Conservation (phyloP, 1,140 invertebrate species). For the Neotoxoptera formosana region DNA sequence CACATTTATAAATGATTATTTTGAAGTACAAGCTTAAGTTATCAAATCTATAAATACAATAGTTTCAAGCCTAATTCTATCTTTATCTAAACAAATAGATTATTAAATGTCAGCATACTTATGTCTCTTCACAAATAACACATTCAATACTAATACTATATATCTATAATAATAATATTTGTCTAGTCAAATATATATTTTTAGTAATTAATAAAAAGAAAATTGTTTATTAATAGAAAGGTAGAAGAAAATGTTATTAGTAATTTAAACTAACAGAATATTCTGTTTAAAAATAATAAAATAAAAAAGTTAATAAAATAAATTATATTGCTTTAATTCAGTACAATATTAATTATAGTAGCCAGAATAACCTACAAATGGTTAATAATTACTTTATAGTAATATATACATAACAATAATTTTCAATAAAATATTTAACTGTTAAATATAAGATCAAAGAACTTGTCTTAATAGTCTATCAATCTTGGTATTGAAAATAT, state of each 20-base stretch:
- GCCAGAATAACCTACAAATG: not conserved
- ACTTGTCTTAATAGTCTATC: not conserved
- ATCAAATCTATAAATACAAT: slow-evolving; percentile 24
- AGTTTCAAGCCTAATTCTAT: not conserved
- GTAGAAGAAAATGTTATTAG: not conserved
- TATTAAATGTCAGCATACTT: not conserved
- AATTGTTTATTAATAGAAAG: not conserved
- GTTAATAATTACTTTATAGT: not conserved
- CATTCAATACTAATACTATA: not conserved
- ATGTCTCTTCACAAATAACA: not conserved
- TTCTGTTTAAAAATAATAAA: not conserved
- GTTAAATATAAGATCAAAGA: not conserved
- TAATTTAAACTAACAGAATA: not conserved
- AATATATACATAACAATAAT: not conserved
- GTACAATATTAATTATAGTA: not conserved
- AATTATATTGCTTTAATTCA: not conserved
- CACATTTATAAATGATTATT: not conserved
- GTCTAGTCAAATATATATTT: not conserved
- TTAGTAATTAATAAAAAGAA: not conserved
- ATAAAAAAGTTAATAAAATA: not conserved
- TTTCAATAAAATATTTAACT: not conserved
- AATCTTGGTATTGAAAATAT: not conserved
- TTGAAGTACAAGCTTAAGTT: not conserved
- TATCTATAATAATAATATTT: not conserved
- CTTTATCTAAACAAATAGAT: slow-evolving; percentile 10